Percentiles rank a stretch among this genome's conserved stretches.
Evolutionary conservation across 2,888 invertebrate species (phyloP).

Genomic region (Fragum sueziense): DNA sequence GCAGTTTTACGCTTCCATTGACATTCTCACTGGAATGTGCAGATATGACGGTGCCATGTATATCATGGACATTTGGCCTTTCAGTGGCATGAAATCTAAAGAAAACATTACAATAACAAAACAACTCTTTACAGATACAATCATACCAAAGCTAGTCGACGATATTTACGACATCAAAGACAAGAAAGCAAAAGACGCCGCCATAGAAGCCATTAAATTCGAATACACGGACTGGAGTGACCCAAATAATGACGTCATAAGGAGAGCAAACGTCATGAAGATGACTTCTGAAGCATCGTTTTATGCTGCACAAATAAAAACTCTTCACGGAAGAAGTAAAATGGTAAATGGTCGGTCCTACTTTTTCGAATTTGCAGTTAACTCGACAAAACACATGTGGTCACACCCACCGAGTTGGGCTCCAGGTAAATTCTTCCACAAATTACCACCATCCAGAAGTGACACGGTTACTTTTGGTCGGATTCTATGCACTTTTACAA

Average conservation of each 20-base stretch:
- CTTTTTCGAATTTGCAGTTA: constrained; percentile 65
- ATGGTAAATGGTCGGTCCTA: constrained; percentile 41
- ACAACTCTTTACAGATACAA: constrained; percentile 26
- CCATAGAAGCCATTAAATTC: constrained; percentile 24
- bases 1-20: constrained; percentile 38
- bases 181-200: not conserved
- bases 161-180: not conserved
- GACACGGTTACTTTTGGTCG: no score
- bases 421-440: constrained; percentile 29
- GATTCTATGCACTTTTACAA: no score
- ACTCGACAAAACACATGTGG: constrained; percentile 40
- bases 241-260: constrained; percentile 85
- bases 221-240: constrained; percentile 39
- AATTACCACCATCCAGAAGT: no score
- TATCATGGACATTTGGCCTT: constrained; percentile 30
- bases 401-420: constrained; percentile 36
- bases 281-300: constrained; percentile 97
- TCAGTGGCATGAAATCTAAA: not conserved
- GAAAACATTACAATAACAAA: constrained; percentile 31
- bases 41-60: constrained; percentile 40
- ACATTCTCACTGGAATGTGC: constrained; percentile 40
- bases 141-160: constrained; percentile 18
- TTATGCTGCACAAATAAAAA: constrained; percentile 94
- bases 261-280: constrained; percentile 94
- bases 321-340: constrained; percentile 90